Percentiles rank a stretch among this genome's conserved stretches.
phyloP scores from a whole-genome alignment of 2,113 vertebrate genomes.

The Alligator sinensis region DNA sequence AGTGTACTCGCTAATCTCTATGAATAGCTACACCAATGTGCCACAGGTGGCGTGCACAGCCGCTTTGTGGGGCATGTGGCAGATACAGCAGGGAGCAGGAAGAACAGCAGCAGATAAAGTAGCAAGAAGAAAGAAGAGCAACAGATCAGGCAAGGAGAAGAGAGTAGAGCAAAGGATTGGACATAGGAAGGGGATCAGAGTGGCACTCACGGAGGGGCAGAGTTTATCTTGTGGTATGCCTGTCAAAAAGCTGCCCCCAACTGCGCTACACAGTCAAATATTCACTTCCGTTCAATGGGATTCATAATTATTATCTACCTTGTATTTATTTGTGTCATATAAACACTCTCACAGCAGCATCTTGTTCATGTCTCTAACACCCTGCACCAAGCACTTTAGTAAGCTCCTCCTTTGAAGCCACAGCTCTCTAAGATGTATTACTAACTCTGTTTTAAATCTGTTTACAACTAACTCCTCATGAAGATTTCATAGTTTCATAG shows the following conservation, averaged over 20 bases:
- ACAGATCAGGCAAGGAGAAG: too few species aligned
- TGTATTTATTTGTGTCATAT: not conserved
- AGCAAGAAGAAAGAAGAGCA: too few species aligned
- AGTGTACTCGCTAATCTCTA: not conserved
- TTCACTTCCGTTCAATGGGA: not conserved
- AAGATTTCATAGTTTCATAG: not conserved
- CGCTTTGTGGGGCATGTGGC: too few species aligned
- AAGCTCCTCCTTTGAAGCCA: conserved; percentile 11
- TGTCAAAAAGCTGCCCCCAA: too few species aligned
- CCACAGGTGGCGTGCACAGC: too few species aligned
- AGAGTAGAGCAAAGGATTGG: too few species aligned
- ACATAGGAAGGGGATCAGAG: too few species aligned
- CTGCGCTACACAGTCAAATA: not conserved
- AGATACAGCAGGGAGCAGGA: too few species aligned
- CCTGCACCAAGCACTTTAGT: conserved; percentile 31
- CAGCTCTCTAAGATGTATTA: conserved; percentile 32
- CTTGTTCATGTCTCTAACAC: not conserved
- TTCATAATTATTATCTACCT: conserved; percentile 51
- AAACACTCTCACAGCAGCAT: not conserved
- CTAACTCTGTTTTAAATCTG: conserved; percentile 35
- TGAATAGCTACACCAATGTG: not conserved
- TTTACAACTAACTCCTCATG: fast-evolving
- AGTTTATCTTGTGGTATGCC: too few species aligned
- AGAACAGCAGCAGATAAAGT: too few species aligned
- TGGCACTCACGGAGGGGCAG: too few species aligned